Conservation (phyloP, 1,140 invertebrate genomes). For the Phymastichus coffea region DNA sequence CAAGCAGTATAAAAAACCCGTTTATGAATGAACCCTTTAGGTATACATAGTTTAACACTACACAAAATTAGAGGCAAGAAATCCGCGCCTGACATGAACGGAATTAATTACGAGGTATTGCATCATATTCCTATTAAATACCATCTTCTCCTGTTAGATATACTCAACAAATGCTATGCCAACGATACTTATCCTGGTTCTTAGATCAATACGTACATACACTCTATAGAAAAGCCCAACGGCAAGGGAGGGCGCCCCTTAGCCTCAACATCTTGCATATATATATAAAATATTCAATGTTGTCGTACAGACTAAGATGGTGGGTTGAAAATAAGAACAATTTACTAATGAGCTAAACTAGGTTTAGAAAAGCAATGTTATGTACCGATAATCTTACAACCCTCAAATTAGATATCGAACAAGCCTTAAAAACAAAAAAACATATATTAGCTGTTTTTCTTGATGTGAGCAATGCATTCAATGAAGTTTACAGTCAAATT, state of each 20-base stretch:
- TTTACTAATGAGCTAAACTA: neutral
- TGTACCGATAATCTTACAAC: too few species aligned
- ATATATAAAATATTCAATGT: slow-evolving; percentile 23
- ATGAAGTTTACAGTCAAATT: neutral
- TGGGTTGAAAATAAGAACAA: neutral
- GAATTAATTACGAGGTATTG: slow-evolving; percentile 2
- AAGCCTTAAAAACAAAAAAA: neutral
- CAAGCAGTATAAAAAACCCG: neutral
- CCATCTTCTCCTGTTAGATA: neutral
- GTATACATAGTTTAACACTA: slow-evolving; percentile 7
- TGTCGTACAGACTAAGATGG: slow-evolving; percentile 15
- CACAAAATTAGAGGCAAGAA: neutral
- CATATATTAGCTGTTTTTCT: too few species aligned
- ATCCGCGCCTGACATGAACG: slow-evolving; percentile 6
- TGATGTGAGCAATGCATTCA: neutral
- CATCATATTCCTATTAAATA: neutral
- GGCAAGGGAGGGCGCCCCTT: slow-evolving; percentile 17
- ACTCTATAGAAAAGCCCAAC: slow-evolving; percentile 17
- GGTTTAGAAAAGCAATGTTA: neutral
- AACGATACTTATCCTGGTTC: neutral
- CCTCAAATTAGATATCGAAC: too few species aligned
- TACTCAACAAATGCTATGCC: neutral
- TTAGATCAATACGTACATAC: slow-evolving; percentile 10
- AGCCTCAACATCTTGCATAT: slow-evolving; percentile 9
- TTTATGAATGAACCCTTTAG: neutral